Conservation (phyloP, 2,113 vertebrate species). For the Isurus oxyrinchus region DNA sequence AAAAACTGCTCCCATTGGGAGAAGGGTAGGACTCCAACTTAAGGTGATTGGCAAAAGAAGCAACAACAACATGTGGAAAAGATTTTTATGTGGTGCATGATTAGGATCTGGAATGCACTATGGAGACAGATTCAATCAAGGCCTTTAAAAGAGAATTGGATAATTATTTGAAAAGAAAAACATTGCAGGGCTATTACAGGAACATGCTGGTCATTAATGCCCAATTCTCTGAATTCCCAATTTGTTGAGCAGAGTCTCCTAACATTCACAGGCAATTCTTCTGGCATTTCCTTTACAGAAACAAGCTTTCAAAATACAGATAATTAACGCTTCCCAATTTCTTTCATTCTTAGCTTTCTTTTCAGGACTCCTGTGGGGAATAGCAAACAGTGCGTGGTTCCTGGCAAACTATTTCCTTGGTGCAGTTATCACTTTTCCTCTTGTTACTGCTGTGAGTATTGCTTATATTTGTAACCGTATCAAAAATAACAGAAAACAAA, state of each 20-base stretch:
- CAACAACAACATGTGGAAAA: neutral
- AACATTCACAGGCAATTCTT: neutral
- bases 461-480: neutral
- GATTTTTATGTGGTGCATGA: neutral
- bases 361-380: conserved; percentile 32
- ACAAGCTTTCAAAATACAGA: neutral
- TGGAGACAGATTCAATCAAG: neutral
- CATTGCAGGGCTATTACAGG: too few relatives aligned
- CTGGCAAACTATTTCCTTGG: conserved; percentile 33
- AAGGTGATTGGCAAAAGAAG: neutral
- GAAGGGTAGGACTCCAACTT: too few relatives aligned
- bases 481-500: neutral
- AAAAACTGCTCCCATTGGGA: too few relatives aligned
- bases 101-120: neutral
- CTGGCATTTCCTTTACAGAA: neutral
- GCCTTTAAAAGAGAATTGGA: neutral
- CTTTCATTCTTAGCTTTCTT: conserved; percentile 28
- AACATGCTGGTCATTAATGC: neutral
- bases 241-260: neutral
- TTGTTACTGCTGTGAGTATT: conserved; percentile 28
- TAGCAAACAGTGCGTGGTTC: conserved; percentile 28
- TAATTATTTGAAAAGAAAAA: neutral
- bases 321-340: neutral
- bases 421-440: conserved; percentile 34
- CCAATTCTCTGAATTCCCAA: neutral